phyloP scores from a whole-genome alignment of 2,113 vertebrate genomes.

The Himantopus leucocephalus region DNA sequence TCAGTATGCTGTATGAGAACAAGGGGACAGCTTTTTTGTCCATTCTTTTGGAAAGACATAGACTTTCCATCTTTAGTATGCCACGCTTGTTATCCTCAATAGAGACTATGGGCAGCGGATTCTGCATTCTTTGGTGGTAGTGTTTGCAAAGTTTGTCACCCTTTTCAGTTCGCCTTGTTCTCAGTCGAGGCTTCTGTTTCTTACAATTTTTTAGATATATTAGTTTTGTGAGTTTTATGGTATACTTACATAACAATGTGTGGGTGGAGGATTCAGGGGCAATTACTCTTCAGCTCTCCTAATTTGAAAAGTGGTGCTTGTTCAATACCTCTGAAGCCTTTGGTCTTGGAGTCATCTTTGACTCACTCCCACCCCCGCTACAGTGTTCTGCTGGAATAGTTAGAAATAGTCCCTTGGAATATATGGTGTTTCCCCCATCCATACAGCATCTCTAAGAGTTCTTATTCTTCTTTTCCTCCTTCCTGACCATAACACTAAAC shows the following conservation, averaged over 20 bases:
- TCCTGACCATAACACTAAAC: neutral
- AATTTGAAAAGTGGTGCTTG: neutral
- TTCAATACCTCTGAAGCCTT: neutral
- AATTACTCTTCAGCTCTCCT: neutral
- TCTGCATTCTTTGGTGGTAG: neutral
- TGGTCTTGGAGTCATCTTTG: neutral
- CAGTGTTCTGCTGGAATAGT: neutral
- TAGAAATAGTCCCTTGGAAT: neutral
- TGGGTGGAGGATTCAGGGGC: neutral
- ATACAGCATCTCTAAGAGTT: neutral
- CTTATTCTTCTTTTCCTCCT: neutral
- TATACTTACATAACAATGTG: neutral
- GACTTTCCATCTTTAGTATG: neutral
- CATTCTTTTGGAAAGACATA: neutral
- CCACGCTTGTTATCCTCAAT: neutral
- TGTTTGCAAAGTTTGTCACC: neutral
- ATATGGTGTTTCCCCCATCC: rapidly evolving
- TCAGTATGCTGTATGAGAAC: neutral
- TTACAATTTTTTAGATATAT: neutral
- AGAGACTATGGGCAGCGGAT: neutral
- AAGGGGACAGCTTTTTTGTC: neutral
- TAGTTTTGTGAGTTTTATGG: neutral
- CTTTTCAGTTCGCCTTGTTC: neutral
- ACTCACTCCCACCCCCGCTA: neutral
- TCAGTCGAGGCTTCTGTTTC: neutral